Base-by-base conservation (phyloP, 2,797 vertebrate species). In the Micropoecilia bifurca region DNA sequence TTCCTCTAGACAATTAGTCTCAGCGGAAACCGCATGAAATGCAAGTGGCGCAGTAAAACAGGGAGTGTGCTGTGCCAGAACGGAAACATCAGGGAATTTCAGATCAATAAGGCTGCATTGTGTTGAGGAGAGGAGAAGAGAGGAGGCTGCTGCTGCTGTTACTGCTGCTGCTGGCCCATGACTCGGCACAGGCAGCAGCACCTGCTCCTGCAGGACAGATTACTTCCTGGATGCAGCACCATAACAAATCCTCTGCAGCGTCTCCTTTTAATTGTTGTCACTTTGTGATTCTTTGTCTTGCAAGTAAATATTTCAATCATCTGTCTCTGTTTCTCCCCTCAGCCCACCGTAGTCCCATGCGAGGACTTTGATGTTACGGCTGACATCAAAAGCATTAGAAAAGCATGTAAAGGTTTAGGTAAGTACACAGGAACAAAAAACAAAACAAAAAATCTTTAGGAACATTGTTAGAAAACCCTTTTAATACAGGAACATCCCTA, bases 331-430 rank as follows among this genome's bases (percentile, higher is more conserved):
- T 48, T 79, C 30, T 86, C 82, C 59, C 80, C 6, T 50, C 28
- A 96, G 96, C 95, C 96, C 71, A 96, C 96, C 36, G 20, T 96
- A 1, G 85, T 95, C 79, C 95, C 95, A 30, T 96, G 55, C 83
- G 94, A 95, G 83, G 95, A 96, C 79, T 96, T 96, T 77, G 95
- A 96, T 80, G 95, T 95, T 45, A 90, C 91, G 18, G 89, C 93
- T 59, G 96, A 96, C 76, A 96, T 96, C 80, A 96, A 96, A 87
- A 85, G 87, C 1, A 93, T 96, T 76, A 89, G 96, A n/a, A 93
- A 96, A 86, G 94, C 96, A 0, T 96, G 96, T 77, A 96, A 96
- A 94, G 96, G 96, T 76, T 85, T 96, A 22, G 96, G 96, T 96
- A 88, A 87, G 95, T 94, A 6, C 0, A 25, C 63, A 12, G 9